A percentile compares a stretch with the other conserved stretches of the same genome.
Evolutionary conservation across 2,797 vertebrate genomes (phyloP).

Genomic region (Eulemur albifrons): DNA sequence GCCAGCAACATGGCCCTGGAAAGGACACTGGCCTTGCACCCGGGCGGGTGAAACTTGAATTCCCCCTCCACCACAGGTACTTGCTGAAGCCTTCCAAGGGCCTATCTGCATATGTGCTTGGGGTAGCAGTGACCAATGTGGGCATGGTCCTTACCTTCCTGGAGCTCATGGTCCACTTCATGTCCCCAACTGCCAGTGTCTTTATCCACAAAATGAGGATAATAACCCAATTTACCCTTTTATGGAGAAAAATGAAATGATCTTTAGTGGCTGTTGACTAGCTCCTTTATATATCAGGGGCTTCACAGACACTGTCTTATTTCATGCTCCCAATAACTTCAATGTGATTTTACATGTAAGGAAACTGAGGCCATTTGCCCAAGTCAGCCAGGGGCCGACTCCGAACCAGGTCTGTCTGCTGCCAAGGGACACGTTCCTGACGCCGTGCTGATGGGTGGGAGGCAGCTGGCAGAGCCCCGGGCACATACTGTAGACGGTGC

Average conservation of each 20-base stretch:
- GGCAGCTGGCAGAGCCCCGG: background rate
- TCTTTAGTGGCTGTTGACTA: background rate
- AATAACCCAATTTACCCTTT: background rate
- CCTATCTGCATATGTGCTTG: background rate
- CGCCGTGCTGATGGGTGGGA: background rate
- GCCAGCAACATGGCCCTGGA: background rate
- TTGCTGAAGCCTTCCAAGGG: background rate
- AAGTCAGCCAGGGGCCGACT: background rate
- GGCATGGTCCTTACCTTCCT: background rate
- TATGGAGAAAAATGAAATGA: background rate
- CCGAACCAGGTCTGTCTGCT: background rate
- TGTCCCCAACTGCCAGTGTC: background rate
- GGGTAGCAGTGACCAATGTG: background rate
- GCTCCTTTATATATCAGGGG: background rate
- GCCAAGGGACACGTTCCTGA: rapidly evolving
- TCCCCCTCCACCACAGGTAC: background rate
- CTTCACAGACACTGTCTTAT: background rate
- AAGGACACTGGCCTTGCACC: background rate
- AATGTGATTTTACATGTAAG: background rate
- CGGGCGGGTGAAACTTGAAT: background rate
- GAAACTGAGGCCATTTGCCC: background rate
- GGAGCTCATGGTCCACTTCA: background rate
- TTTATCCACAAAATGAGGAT: background rate
- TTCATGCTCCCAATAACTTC: background rate
- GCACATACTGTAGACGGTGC: rapidly evolving